Conservation (phyloP, 1,140 invertebrate genomes). For the Drosophila elegans region DNA sequence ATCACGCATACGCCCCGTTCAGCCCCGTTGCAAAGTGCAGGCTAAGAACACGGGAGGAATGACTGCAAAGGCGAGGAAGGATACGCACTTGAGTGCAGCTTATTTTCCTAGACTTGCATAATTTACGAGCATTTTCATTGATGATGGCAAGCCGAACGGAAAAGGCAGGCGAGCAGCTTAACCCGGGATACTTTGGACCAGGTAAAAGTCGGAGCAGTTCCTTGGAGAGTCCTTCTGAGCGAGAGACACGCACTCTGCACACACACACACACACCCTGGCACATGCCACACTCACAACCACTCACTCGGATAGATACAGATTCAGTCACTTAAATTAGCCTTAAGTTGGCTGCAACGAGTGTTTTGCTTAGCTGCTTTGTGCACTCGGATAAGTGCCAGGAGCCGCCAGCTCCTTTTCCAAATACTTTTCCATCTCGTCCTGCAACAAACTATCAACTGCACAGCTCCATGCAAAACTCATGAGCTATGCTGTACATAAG, state of each 20-base stretch:
- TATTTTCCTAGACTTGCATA: conserved; percentile 81
- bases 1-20: conserved; percentile 41
- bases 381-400: conserved; percentile 64
- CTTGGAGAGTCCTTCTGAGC: conserved; percentile 15
- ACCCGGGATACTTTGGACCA: conserved; percentile 37
- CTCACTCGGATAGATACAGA: conserved; percentile 31
- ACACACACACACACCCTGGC: conserved; percentile 14
- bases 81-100: conserved; percentile 75
- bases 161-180: conserved; percentile 36
- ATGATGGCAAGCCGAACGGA: conserved; percentile 62
- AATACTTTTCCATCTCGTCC: conserved; percentile 30
- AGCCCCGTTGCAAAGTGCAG: conserved; percentile 18
- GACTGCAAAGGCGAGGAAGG: conserved; percentile 4
- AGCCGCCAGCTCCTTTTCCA: conserved; percentile 22
- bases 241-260: conserved; percentile 49
- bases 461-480: conserved; percentile 55
- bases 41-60: background rate
- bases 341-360: conserved; percentile 75
- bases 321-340: conserved; percentile 76
- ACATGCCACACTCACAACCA: conserved; percentile 5
- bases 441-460: conserved; percentile 54
- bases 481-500: conserved; percentile 46
- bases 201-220: conserved; percentile 39
- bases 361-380: conserved; percentile 79
- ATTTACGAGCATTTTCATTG: conserved; percentile 80